Conservation (phyloP, 2,113 vertebrate genomes). For the Pelodiscus sinensis region DNA sequence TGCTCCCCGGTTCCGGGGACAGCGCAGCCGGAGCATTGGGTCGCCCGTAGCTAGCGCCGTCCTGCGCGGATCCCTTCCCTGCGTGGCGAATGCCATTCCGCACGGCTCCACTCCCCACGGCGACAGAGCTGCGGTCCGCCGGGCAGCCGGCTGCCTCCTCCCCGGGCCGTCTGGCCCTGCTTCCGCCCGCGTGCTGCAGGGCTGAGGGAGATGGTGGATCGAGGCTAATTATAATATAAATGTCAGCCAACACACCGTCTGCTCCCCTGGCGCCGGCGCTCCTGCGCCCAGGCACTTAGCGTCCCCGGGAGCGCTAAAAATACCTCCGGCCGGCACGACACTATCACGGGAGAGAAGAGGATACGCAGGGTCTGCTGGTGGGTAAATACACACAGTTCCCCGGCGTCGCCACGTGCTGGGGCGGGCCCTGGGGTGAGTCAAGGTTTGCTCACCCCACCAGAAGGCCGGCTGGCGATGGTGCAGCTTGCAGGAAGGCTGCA, state of each 20-base stretch:
- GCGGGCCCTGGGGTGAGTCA: not conserved
- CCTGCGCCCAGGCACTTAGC: conserved; percentile 50
- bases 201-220: conserved; percentile 58
- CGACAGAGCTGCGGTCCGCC: no score
- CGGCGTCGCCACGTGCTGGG: not conserved
- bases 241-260: conserved; percentile 67
- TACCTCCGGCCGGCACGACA: conserved; percentile 54
- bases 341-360: conserved; percentile 42
- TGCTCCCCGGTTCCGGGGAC: no score
- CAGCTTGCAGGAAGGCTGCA: not conserved
- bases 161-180: not conserved
- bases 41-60: no score
- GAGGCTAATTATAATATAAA: conserved; percentile 73
- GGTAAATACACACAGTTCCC: not conserved
- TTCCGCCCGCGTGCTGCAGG: not conserved
- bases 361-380: not conserved
- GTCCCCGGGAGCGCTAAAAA: conserved; percentile 67
- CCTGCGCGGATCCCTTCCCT: not conserved
- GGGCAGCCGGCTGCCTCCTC: not conserved
- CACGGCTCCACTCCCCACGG: not conserved
- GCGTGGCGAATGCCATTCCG: not conserved
- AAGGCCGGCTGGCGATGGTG: no score
- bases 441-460: not conserved
- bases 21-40: no score
- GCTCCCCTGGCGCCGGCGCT: conserved; percentile 69